A percentile compares a stretch with the other conserved stretches of the same genome.
Evolutionary conservation across 1,140 invertebrate species (phyloP).

Genomic region (Drosophila pruinosa): DNA sequence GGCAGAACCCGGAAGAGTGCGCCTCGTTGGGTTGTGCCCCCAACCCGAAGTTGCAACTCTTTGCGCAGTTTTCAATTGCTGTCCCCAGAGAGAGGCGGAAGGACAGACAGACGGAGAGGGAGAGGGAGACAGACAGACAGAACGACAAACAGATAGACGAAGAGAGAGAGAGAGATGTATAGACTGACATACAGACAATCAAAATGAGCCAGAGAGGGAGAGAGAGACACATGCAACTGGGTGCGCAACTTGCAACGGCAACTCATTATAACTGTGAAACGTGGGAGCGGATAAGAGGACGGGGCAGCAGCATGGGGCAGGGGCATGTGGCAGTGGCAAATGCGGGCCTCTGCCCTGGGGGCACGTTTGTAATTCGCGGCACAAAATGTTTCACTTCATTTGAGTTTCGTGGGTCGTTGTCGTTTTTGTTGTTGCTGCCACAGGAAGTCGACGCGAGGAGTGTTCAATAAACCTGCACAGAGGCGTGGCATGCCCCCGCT

Average conservation of each 20-base stretch:
- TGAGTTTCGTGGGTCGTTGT: slow-evolving; percentile 64
- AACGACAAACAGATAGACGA: no score
- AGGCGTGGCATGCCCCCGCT: slow-evolving; percentile 5
- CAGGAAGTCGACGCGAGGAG: slow-evolving; percentile 67
- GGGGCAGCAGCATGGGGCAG: not conserved
- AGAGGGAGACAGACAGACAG: slow-evolving; percentile 1
- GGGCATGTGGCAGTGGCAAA: slow-evolving; percentile 33
- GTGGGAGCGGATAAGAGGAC: not conserved
- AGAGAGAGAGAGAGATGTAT: slow-evolving; percentile 10
- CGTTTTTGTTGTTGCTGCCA: slow-evolving; percentile 2
- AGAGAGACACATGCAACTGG: slow-evolving; percentile 34
- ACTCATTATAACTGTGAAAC: slow-evolving; percentile 70
- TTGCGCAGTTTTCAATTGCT: slow-evolving; percentile 60
- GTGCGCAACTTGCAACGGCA: slow-evolving; percentile 74
- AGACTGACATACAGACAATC: no score
- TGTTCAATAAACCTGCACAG: slow-evolving; percentile 23
- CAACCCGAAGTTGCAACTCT: slow-evolving; percentile 14
- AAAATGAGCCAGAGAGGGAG: no score
- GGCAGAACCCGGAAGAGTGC: slow-evolving; percentile 71
- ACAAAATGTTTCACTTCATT: slow-evolving; percentile 80
- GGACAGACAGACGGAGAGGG: not conserved
- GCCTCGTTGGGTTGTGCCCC: slow-evolving; percentile 28
- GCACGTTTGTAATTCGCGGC: slow-evolving; percentile 72
- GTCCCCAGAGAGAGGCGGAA: slow-evolving; percentile 28
- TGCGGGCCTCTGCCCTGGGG: slow-evolving; percentile 45